Conservation (phyloP, 2,888 invertebrate species). For the Epistrophe grossulariae region DNA sequence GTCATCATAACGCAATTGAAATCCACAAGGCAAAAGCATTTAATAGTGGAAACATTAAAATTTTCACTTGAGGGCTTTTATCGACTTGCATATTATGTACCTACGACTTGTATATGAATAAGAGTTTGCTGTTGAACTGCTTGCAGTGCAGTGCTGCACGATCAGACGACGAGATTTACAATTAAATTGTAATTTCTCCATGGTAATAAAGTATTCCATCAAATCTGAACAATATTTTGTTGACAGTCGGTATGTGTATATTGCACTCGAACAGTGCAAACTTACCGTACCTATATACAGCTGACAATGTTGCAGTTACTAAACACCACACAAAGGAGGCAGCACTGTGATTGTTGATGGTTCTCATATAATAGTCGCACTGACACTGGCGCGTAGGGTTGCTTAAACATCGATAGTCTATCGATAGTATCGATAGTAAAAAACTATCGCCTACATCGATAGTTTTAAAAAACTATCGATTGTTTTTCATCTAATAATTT, state of each 20-base stretch:
- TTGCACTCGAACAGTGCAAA: constrained; percentile 17
- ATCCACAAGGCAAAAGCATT: constrained; percentile 1
- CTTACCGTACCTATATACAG: background rate
- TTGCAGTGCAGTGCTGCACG: background rate
- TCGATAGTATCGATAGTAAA: too few relatives aligned
- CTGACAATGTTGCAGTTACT: constrained; percentile 57
- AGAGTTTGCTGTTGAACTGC: background rate
- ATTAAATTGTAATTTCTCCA: constrained; percentile 74
- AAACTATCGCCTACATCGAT: too few relatives aligned
- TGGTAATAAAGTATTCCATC: constrained; percentile 75
- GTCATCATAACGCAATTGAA: constrained; percentile 35
- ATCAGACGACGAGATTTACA: constrained; percentile 69
- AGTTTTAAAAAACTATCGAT: too few relatives aligned
- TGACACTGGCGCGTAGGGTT: constrained; percentile 73
- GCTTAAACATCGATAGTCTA: too few relatives aligned
- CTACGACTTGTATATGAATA: background rate
- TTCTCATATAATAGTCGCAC: constrained; percentile 44
- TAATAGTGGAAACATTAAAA: constrained; percentile 22
- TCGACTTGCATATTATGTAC: background rate
- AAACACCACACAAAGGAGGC: constrained; percentile 40
- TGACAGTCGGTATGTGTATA: constrained; percentile 64
- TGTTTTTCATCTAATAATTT: too few relatives aligned
- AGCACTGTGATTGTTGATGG: constrained; percentile 10
- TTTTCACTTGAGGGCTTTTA: constrained; percentile 27
- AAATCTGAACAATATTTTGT: constrained; percentile 73